Percentiles rank a stretch among this genome's conserved stretches.
phyloP scores from a whole-genome alignment of 2,888 invertebrate genomes.

The Drosophila ezoana region DNA sequence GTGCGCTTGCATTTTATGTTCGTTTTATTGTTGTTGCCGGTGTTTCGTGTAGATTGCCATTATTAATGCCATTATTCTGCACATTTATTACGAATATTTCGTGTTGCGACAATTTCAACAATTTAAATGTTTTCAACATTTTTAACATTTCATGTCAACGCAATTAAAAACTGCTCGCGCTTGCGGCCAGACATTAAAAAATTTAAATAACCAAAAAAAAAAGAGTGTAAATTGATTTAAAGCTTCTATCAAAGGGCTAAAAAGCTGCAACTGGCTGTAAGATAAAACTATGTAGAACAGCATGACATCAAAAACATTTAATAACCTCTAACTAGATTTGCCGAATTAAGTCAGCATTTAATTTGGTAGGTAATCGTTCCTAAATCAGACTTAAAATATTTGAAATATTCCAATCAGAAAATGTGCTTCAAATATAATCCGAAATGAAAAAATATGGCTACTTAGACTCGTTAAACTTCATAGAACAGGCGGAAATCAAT shows the following conservation, averaged over 20 bases:
- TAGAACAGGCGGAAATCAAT: too few species aligned
- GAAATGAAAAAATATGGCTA: too few species aligned
- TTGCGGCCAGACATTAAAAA: constrained; percentile 18
- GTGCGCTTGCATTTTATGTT: constrained; percentile 71
- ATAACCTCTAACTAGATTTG: too few species aligned
- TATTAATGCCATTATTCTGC: constrained; percentile 68
- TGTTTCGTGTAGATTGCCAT: constrained; percentile 55
- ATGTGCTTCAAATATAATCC: too few species aligned
- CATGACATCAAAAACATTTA: too few species aligned
- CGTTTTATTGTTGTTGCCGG: constrained; percentile 71
- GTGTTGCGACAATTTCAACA: constrained; percentile 51
- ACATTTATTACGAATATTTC: constrained; percentile 63
- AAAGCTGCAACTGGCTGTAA: neutral
- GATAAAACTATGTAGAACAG: too few species aligned
- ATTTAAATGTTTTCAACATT: constrained; percentile 28
- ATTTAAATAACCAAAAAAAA: neutral
- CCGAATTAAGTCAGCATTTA: too few species aligned
- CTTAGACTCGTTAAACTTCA: too few species aligned
- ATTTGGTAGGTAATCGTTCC: too few species aligned
- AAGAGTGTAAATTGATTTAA: neutral
- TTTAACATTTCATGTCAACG: constrained; percentile 32
- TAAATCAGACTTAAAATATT: too few species aligned
- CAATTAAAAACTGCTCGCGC: constrained; percentile 22
- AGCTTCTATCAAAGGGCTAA: neutral
- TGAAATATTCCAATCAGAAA: too few species aligned